Evolutionary conservation across 2,888 invertebrate species (phyloP), one percentile per base, ranked within the genome.

Genomic region (Andrena hattorfiana): DNA sequence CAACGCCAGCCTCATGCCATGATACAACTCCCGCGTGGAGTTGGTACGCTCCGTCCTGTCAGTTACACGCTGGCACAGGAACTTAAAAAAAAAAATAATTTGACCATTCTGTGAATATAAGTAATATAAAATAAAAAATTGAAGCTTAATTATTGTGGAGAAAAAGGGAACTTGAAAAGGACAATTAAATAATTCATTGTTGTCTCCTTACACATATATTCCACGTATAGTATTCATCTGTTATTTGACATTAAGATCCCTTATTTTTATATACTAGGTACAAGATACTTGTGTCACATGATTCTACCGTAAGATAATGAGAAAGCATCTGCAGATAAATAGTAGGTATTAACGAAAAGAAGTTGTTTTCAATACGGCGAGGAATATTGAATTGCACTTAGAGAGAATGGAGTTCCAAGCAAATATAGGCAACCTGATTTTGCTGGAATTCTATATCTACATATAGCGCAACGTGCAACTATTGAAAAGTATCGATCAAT

Each of bases 401-500:
- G 13, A 10, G 23, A 60, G 60, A 66, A 51, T 48, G 77, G 59
- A 76, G 16, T 48, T 35, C 2, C 26, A 10, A 59, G 77, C 23
- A 28, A 35, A 35, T n/a, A 32, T 28, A 26, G 10, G 13, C 32
- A 48, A 60, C 30, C n/a, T n/a, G 42, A 26, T 66, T 64, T 56
- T 20, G 32, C n/a, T 30, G 56, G 26, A 75, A 64, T 64, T n/a
- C n/a, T n/a, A 42, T 42, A 13, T 42, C 35, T 42, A 3, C 35
- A 13, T 42, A 42, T 10, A 20, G 54, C n/a, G 48, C 42, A 77
- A 75, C 63, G 35, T 23, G 56, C 56, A 76, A 77, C 77, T 59
- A 66, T 56, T 20, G 32, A 56, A 77, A 76, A 77, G 66, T 77
- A 77, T 77, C 77, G 77, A 77, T 77, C 77, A 77, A 76, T 66